Conservation (phyloP, 2,888 invertebrate species). For the Patella ulyssiponensis region DNA sequence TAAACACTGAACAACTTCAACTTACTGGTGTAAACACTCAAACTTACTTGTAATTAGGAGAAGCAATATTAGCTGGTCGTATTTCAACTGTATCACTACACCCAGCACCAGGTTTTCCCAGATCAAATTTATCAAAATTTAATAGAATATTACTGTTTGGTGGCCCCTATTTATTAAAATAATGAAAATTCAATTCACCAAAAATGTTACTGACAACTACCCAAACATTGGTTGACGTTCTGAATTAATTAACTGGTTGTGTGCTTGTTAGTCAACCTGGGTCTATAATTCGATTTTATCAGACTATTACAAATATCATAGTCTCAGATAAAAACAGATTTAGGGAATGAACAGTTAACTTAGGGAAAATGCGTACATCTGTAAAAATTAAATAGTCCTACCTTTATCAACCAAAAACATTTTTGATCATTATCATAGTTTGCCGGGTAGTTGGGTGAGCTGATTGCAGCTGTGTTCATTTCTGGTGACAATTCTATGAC, state of each 20-base stretch:
- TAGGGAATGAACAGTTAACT: no score
- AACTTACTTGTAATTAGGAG: neutral
- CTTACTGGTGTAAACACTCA: no score
- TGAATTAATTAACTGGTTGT: no score
- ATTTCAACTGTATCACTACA: neutral
- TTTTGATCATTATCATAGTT: neutral
- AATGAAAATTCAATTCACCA: no score
- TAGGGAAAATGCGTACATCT: no score
- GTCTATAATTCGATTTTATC: no score
- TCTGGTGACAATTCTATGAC: neutral
- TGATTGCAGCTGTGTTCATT: neutral
- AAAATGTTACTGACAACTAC: no score
- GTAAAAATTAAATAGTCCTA: neutral
- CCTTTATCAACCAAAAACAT: conserved; percentile 2
- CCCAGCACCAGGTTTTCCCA: neutral
- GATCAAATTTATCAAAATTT: neutral
- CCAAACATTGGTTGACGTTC: no score
- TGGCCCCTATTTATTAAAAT: neutral
- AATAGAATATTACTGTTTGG: neutral
- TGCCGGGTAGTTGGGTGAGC: neutral
- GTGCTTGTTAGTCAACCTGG: no score
- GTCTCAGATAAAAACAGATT: no score
- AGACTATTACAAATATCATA: no score
- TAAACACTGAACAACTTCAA: no score
- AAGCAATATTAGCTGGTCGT: neutral